Evolutionary conservation across 2,797 vertebrate species (phyloP), one percentile per base, ranked within the genome.

Genomic region (Chelon labrosus): DNA sequence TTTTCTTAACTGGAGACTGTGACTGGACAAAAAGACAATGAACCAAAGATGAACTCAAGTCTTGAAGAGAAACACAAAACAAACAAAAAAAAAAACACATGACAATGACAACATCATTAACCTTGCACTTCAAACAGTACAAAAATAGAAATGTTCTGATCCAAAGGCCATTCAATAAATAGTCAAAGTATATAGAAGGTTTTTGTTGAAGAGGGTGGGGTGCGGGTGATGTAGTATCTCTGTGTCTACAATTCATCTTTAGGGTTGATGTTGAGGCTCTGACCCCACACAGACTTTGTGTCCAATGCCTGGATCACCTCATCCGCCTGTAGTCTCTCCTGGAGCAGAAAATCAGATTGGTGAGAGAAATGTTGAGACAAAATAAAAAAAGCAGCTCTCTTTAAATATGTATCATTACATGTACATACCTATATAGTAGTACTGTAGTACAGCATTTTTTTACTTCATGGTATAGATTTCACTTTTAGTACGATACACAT

Each of bases 281-380:
- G 92, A 79, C 88, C 90, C 90, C 90, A 92, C 22, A 84, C 82
- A 37, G 91, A 89, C 70, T 96, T 91, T 39, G 93, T 95, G 83
- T 97, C 95, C 76, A 98, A 82, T 8, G 94, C 90, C 0, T 96
- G 94, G 0, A 99, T 94, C 80, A 98, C 97, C 89, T 99, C 97
- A 20, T 99, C 97, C 0, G 98, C 97, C 87, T 98, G 95, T 75
- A 99, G 95, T 59, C 98, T 92, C 83, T 99, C 98, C 98, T 99
- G 89, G 0, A 41, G 12, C 12, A 65, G 22, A n/a, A 38, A 47
- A 52, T 10, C 16, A 35, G 19, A 16, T 2, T 6, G 12, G 41
- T 13, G 13, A 14, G 25, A 27, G 25, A 27, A 27, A 14, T 14
- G 12, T 42, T 6, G 16, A 42, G 12, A 4, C 12, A 42, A 14